Evolutionary conservation across 2,113 vertebrate species (phyloP), one percentile per base, ranked within the genome.

Genomic region (Pseudorhombus dupliciocellatus): DNA sequence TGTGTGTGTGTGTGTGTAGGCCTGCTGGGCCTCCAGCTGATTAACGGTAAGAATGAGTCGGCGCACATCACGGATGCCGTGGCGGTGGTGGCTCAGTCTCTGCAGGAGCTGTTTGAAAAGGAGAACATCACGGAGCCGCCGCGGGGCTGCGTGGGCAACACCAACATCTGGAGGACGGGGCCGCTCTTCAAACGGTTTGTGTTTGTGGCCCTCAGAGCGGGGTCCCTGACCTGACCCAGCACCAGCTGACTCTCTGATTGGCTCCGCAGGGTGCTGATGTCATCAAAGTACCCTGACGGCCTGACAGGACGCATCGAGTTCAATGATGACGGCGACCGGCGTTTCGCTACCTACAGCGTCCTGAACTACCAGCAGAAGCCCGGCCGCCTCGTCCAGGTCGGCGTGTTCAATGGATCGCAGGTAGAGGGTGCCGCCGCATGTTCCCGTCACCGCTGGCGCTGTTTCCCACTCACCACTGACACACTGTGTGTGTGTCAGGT

Each of bases 121-220:
- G 98, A 99, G 91, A 99, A 99, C 86, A 98, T 98, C 88, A 99
- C 97, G 0, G 98, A 98, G 84, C 98, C 98, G 0, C 98, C 98
- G 0, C 92, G 96, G 15, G 98, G 98, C 73, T 99, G 98, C 2
- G 98, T 99, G 80, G 98, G 98, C 15, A 99, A 99, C 91, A 99
- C 98, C 88, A 99, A 99, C 92, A 99, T 99, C 93, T 99, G 98
- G 98, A 99, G 98, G 81, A 98, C 97, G 0, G 98, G 98, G 1
- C 98, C 97, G 0, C 96, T 98, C 37, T 98, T 99, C 88, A 99
- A 99, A 92, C 94, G 98, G 98, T 66, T 22, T 44, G 28, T 21
- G 30, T 44, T 63, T 1, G 30, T 37, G 3, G 12, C 4, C 34
- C 34, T 37, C 34, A 4, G 34, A 42, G 6, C 1, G 40, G 37